Base-by-base conservation (phyloP, 1,140 invertebrate genomes). In the Ceratosolen fusciceps region DNA sequence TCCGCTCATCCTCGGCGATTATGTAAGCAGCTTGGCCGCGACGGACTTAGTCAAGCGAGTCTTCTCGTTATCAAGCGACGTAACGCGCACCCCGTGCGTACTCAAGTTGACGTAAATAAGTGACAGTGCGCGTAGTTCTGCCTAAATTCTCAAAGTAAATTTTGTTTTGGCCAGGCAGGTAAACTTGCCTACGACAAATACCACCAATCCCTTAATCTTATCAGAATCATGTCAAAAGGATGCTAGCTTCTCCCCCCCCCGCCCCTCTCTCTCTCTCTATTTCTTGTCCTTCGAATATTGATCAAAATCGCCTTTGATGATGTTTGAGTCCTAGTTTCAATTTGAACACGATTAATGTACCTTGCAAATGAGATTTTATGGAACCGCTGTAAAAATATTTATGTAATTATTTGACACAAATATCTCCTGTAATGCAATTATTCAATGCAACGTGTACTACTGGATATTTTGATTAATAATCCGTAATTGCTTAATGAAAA, bases 61-160 rank as follows among this genome's bases (percentile, higher is more conserved):
- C 31, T 65, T 65, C 31, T 60, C 5, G 29, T 29, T 19, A n/a
- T 37, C 12, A 21, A 37, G 31, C 37, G n/a, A 29, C n/a, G 60
- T 16, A 9, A 3, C 60, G 60, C 31, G 2, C 21, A 37, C 3
- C 21, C 21, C 21, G 9, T 21, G n/a, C 16, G 31, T 34, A 39
- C 14, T 34, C 12, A 21, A 37, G 31, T 39, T 21, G 21, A 43
- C 52, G 34, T 52, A 43, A 31, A 26, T 3, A 31, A 12, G 67
- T 47, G 31, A 47, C 19, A 62, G 62, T 4, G 19, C 29, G 29
- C n/a, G 10, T 19, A 47, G 39, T 19, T 49, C 52, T n/a, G 43
- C 47, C 29, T 29, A 47, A 52, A 77, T 70, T 77, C 74, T 67
- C 74, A 70, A 58, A 70, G 75, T 71, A 77, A 77, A 77, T 77